Base-by-base conservation (phyloP, 2,113 vertebrate genomes). In the Caretta caretta region DNA sequence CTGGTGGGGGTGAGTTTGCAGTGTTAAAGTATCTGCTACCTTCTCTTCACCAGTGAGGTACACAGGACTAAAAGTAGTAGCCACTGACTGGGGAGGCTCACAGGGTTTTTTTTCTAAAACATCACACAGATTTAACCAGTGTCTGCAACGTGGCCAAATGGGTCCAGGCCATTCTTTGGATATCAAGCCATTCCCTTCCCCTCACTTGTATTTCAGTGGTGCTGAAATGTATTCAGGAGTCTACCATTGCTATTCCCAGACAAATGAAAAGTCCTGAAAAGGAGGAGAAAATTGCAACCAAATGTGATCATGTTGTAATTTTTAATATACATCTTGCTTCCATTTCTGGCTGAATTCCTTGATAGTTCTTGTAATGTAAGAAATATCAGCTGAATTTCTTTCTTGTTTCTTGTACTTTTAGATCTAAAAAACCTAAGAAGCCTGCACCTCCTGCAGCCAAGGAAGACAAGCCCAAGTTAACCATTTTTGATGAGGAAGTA, bases 401-500 rank as follows among this genome's bases (percentile, higher is more conserved):
- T 81, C 59, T 91, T 94, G 54, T 88, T 79, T 95, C 3, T 93
- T 80, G n/a, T 46, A 7, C 59, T 93, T 91, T 91, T 90, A 99
- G 98, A 96, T 98, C 98, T 93, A 99, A 98, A 97, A 99, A 98
- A 90, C 1, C 86, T 80, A 98, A 98, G 96, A 98, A 97, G 87
- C 31, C 82, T 51, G 83, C 84, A 62, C 91, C 56, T 46, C 8
- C 87, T 87, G 85, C 80, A 78, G 19, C 69, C 78, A 96, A 92
- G 57, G 76, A 97, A 88, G 95, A 83, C 20, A 97, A 88, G 2
- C 91, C 97, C 35, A 97, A 97, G 86, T 91, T 97, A 91, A 98
- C 94, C 46, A 97, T 99, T 97, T 99, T 99, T 96, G 98, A 98
- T 79, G 98, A 98, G 35, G 98, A 98, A 81, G 83, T 87, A 1